Base-by-base conservation (phyloP, 2,888 invertebrate species). In the Drosophila neutralis region DNA sequence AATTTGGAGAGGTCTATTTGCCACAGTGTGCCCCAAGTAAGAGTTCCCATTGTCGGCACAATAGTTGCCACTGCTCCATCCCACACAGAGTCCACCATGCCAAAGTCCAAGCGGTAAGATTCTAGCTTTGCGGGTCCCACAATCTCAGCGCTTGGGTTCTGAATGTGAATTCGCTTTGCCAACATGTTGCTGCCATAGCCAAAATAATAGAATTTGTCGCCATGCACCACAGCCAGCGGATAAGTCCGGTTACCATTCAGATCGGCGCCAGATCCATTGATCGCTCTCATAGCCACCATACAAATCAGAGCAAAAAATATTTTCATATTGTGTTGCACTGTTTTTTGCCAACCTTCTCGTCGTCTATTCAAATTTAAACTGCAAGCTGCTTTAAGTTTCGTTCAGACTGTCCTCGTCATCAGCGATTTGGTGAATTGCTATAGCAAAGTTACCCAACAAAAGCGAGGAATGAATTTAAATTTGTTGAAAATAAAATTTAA, bases 101-200 rank as follows among this genome's bases (percentile, higher is more conserved):
- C 94, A 88, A 97, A 97, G 92, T 96, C 96, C 36, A 97, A 92
- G 76, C 95, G 94, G 88, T 95, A 96, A 81, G 95, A 93, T 53
- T 96, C 56, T 0, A 92, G 71, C 57, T 95, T 94, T 5, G 96
- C 98, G 59, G 95, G 94, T 35, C 95, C 95, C 82, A 95, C 94
- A 87, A 96, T 95, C 63, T 94, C 93, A 4, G 97, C 97, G 38
- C 95, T 95, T 35, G 97, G 96, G 93, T 97, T 98, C 85, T 96
- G 95, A 31, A 97, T 95, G 78, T 95, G 96, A 80, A 98, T 96
- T 85, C 98, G 94, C 91, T 95, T 95, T 13, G 95, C 94, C 54
- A 97, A 93, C 91, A 98, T 94, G 93, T 98, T 98, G 92, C 98
- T 98, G 2, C 98, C 98, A 91, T 96, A 98, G 0, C 96, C 97